Percentiles rank a stretch among this genome's conserved stretches.
phyloP scores from a whole-genome alignment of 2,888 invertebrate species.

The Arge pagana region DNA sequence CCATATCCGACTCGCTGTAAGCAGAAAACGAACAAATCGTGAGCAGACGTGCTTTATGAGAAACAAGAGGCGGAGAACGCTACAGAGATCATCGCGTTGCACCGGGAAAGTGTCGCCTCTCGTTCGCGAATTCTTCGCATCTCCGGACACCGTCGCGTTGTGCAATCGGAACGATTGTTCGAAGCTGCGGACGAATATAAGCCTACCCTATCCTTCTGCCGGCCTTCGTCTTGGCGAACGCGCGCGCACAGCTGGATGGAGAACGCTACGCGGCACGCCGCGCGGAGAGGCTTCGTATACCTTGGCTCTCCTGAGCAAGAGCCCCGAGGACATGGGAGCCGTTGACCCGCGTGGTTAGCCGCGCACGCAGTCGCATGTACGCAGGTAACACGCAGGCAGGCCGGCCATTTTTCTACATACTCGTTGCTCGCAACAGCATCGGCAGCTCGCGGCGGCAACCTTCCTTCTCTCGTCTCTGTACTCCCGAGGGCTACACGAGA shows the following conservation, averaged over 20 bases:
- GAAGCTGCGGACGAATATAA: not conserved
- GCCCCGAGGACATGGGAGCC: slow-evolving; percentile 46
- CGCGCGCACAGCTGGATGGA: slow-evolving; percentile 5
- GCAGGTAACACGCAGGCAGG: slow-evolving; percentile 11
- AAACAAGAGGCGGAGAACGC: slow-evolving; percentile 19
- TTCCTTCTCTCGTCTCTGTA: not conserved
- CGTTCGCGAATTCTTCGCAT: not conserved
- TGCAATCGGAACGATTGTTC: too few species aligned
- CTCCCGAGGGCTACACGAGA: too few species aligned
- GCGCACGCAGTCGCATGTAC: slow-evolving; percentile 38
- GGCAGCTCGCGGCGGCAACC: not conserved
- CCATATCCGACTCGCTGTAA: slow-evolving; percentile 56
- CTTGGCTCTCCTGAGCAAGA: slow-evolving; percentile 21
- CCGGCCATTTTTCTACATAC: slow-evolving; percentile 2
- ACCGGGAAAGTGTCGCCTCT: not conserved
- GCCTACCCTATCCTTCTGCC: too few species aligned
- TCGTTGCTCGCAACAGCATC: not conserved
- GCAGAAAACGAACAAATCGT: slow-evolving; percentile 26
- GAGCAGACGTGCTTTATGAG: slow-evolving; percentile 2
- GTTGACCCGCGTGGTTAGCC: slow-evolving; percentile 48
- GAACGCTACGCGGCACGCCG: slow-evolving; percentile 20
- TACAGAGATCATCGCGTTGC: not conserved
- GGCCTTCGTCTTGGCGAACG: slow-evolving; percentile 12
- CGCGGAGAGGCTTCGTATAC: slow-evolving; percentile 28
- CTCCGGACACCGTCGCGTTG: too few species aligned